Percentiles rank a stretch among this genome's conserved stretches.
These are phyloP conservation scores for sheep (Ovis aries) DNA, from an alignment of 2,113 vertebrate genomes.

Conservation along the genomic window DNA sequence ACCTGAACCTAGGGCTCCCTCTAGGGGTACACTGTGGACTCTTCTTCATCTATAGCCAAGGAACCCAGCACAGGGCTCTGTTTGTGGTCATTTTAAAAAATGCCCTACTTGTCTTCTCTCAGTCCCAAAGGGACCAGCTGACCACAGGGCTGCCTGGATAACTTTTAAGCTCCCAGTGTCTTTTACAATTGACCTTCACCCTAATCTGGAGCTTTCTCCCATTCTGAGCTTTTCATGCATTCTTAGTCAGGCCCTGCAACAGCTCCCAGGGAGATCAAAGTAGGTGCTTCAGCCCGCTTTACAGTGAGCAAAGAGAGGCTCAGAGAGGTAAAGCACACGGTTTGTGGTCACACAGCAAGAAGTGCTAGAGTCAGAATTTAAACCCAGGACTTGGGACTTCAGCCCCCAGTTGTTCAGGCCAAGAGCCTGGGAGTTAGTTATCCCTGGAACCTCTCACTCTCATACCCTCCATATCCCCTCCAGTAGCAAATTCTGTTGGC, in stretches of 20 bases:
- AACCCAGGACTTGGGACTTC: not conserved
- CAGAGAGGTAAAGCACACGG: not conserved
- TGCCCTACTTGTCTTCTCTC: not conserved
- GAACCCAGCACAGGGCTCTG: not conserved
- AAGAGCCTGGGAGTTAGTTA: not conserved
- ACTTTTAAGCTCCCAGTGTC: not conserved
- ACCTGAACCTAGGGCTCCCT: not conserved
- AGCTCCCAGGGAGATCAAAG: not conserved
- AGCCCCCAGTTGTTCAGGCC: not conserved
- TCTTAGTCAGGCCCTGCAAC: not conserved
- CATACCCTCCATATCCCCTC: not conserved
- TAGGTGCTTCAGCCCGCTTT: not conserved
- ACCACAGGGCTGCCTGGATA: not conserved
- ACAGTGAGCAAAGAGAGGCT: not conserved
- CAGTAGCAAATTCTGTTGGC: not conserved
- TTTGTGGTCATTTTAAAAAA: not conserved
- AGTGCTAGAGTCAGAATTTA: not conserved
- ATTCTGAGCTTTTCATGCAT: not conserved
- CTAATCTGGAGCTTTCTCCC: not conserved
- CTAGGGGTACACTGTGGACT: not conserved
- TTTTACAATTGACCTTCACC: not conserved
- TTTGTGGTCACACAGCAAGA: not conserved
- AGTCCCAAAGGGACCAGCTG: not conserved
- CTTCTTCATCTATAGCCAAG: not conserved
- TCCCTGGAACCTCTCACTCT: not conserved